Conservation (phyloP, 2,797 vertebrate genomes). For the Ptychobarbus kaznakovi region DNA sequence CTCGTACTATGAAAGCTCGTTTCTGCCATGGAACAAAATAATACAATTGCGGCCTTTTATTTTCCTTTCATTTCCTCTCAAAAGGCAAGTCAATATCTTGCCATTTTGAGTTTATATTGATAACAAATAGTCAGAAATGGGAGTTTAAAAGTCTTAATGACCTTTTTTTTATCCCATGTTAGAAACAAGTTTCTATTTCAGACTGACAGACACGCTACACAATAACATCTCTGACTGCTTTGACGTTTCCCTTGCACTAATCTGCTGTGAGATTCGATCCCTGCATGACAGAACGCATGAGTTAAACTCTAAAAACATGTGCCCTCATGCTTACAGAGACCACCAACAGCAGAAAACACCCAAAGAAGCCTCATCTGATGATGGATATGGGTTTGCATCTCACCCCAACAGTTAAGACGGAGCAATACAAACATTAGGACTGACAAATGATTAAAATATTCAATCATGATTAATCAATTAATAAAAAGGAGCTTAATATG, state of each 20-base stretch:
- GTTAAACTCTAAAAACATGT: neutral
- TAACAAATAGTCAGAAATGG: too few species aligned
- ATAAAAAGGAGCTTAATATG: neutral
- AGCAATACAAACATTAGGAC: neutral
- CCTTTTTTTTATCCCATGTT: too few species aligned
- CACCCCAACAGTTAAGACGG: neutral
- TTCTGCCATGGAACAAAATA: neutral
- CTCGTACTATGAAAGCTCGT: neutral
- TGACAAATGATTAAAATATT: neutral
- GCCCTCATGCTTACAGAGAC: slow-evolving; percentile 17
- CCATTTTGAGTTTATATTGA: too few species aligned
- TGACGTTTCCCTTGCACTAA: slow-evolving; percentile 7
- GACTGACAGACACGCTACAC: neutral
- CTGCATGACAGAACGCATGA: neutral
- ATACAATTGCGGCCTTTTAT: neutral
- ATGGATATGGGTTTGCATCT: neutral
- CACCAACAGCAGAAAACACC: slow-evolving; percentile 9
- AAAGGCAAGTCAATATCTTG: neutral
- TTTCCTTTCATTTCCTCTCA: neutral
- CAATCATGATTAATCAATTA: neutral
- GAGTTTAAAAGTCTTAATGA: too few species aligned
- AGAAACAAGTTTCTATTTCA: neutral
- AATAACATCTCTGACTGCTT: slow-evolving; percentile 10
- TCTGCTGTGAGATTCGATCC: neutral
- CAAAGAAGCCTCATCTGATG: neutral